Conservation (phyloP, 2,888 invertebrate species). For the Brassicogethes aeneus region DNA sequence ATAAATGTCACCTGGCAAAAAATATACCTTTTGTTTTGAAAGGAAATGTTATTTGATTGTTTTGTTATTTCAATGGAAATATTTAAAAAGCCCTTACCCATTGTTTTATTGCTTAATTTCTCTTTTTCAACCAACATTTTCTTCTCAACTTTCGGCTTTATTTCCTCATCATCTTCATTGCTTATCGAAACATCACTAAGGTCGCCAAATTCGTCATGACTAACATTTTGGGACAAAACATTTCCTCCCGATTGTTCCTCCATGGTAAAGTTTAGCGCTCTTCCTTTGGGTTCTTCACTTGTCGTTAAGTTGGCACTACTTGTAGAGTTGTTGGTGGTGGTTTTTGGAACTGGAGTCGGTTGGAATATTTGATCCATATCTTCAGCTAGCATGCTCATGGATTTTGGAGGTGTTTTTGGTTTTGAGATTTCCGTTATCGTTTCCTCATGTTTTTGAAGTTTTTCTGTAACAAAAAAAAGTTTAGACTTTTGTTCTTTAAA, state of each 20-base stretch:
- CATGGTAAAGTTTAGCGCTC: conserved; percentile 35
- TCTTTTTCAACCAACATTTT: conserved; percentile 25
- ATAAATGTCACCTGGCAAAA: too few species aligned
- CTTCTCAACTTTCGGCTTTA: neutral
- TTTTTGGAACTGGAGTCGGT: conserved; percentile 19
- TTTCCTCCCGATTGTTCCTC: conserved; percentile 28
- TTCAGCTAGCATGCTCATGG: conserved; percentile 32
- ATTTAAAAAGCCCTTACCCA: too few species aligned
- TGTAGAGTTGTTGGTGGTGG: conserved; percentile 3
- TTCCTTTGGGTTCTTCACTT: conserved; percentile 21
- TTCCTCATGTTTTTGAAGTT: conserved; percentile 15
- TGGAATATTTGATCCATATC: conserved; percentile 21
- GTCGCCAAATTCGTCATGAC: conserved; percentile 42
- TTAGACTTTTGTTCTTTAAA: too few species aligned
- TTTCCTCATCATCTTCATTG: conserved; percentile 42
- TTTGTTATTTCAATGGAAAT: too few species aligned
- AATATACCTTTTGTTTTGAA: too few species aligned
- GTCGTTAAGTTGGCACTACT: conserved; percentile 5
- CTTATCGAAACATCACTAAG: conserved; percentile 75
- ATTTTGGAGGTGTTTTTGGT: conserved; percentile 22
- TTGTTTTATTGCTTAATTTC: conserved; percentile 13
- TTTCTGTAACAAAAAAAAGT: neutral
- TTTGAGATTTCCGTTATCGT: conserved; percentile 24
- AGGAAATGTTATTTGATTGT: too few species aligned
- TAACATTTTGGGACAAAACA: conserved; percentile 22